Base-by-base conservation (phyloP, 2,888 invertebrate species). In the Lymantria dispar region DNA sequence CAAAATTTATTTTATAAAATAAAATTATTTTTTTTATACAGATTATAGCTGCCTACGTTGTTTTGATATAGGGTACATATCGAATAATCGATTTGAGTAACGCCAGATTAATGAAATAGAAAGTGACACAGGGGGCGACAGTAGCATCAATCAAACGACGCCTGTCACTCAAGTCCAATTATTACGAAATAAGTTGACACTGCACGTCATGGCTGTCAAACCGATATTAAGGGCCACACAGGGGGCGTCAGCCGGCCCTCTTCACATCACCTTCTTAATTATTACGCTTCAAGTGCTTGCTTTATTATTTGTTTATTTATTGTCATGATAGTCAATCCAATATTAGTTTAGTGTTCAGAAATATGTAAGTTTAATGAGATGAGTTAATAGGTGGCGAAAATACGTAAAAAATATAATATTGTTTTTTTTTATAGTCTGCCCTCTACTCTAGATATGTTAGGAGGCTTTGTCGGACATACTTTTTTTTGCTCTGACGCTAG, bases 221-320 rank as follows among this genome's bases (percentile, higher is more conserved):
- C 70, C 70, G 63, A 67, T 77, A 80, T 80, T 83, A 80, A 74
- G 61, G 78, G 75, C 84, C 83, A 80, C 86, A 81, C 85, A 74
- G 62, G 60, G 52, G 63, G 68, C 68, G 66, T 60, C 65, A 68
- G 54, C 67, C 67, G 65, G 59, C 62, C 66, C 64, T 68, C 56
- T 76, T 65, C 65, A 64, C 22, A 22, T 22, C 22, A 22, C 22
- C 22, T 57, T 61, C 56, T 54, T 68, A 65, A 74, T 76, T 76
- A 72, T 73, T 70, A 64, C 53, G 56, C 65, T 65, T 68, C 67
- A 58, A 55, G 53, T 57, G 47, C 54, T 54, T 29, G 48, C 59
- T 58, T 55, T 61, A 51, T 22, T 22, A 22, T 22, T 22, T 22
- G 22, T 22, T 22, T 22, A 22, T 22, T 22, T 22, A 22, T 22